Base-by-base conservation (phyloP, 1,140 invertebrate genomes). In the Doryteuthis pealeii region DNA sequence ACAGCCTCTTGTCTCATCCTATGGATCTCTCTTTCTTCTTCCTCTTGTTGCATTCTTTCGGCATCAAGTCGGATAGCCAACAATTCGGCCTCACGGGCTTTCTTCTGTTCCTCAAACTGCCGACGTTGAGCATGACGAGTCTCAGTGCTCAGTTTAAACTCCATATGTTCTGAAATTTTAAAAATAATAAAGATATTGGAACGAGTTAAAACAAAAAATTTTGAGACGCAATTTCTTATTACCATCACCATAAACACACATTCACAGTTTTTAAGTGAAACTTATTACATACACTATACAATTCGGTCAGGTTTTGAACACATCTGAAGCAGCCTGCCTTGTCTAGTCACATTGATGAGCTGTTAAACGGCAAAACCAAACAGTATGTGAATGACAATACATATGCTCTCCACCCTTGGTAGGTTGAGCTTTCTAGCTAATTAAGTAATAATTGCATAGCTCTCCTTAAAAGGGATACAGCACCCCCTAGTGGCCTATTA, bases 101-200 rank as follows among this genome's bases (percentile, higher is more conserved):
- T 89, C 74, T 87, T 87, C 31, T 81, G 75, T 73, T 80, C 76
- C 18, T 91, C 89, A 82, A 86, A 90, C 30, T 87, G 83, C 69
- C 87, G 84, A 33, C 90, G 78, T 62, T 89, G 83, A 66, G 82
- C 77, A 12, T 88, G 86, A 54, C 90, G 77, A 18, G 81, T 75
- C 35, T 90, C 90, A 4, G 90, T 90, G 76, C 88, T 87, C 18
- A 91, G 83, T 18, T 84, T 77, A 77, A 91, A 86, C 15, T 88
- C 85, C 35, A 80, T 79, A 4, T 89, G 82, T 54, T 87, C 88
- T 81, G 45, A 15, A 49, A 49, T 15, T 49, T 12, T 12, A 22
- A 33, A 18, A n/a, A 71, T 35, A 72, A 22, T 45, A 71, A n/a
- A 72, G 32, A 58, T 28, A 22, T 49, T 49, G 45, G 22, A 22